Conservation (phyloP, 2,113 vertebrate genomes). For the Nestor notabilis region DNA sequence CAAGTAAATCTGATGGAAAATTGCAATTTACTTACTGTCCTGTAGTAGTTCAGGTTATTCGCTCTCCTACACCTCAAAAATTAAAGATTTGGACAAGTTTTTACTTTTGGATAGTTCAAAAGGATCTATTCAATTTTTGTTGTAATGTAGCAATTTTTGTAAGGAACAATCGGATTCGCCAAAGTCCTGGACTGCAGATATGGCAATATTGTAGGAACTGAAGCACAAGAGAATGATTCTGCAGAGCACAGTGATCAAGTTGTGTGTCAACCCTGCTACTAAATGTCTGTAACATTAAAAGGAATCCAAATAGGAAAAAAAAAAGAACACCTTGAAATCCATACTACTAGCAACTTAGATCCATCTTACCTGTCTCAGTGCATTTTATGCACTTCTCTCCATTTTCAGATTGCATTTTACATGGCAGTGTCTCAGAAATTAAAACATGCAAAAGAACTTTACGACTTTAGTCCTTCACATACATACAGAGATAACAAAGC, state of each 20-base stretch:
- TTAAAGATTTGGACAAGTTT: not conserved
- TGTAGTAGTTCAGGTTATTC: not conserved
- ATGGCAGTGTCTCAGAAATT: not conserved
- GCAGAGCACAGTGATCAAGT: not conserved
- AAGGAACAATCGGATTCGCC: not conserved
- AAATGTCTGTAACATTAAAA: not conserved
- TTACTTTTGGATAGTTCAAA: fast-evolving
- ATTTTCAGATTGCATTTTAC: not conserved
- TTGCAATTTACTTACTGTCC: not conserved
- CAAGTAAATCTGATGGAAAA: not conserved
- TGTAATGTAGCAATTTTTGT: not conserved
- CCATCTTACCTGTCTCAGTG: not conserved
- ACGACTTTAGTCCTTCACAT: not conserved
- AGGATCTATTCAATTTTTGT: not conserved
- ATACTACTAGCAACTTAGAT: not conserved
- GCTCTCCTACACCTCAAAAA: not conserved
- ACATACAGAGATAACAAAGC: not conserved
- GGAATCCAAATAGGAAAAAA: not conserved
- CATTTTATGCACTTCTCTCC: not conserved
- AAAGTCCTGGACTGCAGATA: not conserved
- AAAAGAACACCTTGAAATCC: not conserved
- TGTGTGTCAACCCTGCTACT: not conserved
- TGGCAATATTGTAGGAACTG: not conserved
- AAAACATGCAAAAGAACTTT: not conserved
- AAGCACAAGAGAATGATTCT: not conserved